Evolutionary conservation across 2,888 invertebrate species (phyloP).

Genomic region (Drosophila monieri): DNA sequence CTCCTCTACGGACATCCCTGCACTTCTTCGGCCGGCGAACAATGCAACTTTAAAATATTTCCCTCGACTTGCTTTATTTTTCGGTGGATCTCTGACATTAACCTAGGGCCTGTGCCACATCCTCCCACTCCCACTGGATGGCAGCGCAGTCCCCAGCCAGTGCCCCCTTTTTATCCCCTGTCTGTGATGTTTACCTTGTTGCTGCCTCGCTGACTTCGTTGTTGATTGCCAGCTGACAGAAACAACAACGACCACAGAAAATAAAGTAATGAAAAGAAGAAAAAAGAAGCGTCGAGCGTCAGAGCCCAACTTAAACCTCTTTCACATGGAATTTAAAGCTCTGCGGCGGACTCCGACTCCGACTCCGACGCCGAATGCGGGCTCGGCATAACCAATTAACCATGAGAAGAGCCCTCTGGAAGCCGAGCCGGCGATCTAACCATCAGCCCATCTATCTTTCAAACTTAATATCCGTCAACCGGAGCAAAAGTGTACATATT

Average conservation of each 20-base stretch:
- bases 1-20: conserved; percentile 9
- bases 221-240: conserved; percentile 72
- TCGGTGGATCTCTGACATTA: conserved; percentile 43
- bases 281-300: conserved; percentile 5
- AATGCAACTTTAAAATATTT: conserved; percentile 71
- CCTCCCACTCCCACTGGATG: conserved; percentile 25
- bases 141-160: not conserved
- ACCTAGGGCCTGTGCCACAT: conserved; percentile 58
- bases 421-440: conserved; percentile 29
- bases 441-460: conserved; percentile 23
- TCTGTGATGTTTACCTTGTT: conserved; percentile 63
- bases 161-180: conserved; percentile 10
- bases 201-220: conserved; percentile 71
- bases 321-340: conserved; percentile 46
- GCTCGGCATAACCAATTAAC: conserved; percentile 44
- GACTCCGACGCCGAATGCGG: conserved; percentile 31
- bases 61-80: conserved; percentile 22
- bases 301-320: conserved; percentile 33
- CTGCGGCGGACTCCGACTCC: conserved; percentile 19
- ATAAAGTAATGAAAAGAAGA: conserved; percentile 8
- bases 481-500: conserved; percentile 6
- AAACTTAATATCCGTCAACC: conserved; percentile 17
- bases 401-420: conserved; percentile 38
- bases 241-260: conserved; percentile 28
- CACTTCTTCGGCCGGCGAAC: conserved; percentile 36